Evolutionary conservation across 2,888 invertebrate genomes (phyloP).

Genomic region (Erebia aethiops): DNA sequence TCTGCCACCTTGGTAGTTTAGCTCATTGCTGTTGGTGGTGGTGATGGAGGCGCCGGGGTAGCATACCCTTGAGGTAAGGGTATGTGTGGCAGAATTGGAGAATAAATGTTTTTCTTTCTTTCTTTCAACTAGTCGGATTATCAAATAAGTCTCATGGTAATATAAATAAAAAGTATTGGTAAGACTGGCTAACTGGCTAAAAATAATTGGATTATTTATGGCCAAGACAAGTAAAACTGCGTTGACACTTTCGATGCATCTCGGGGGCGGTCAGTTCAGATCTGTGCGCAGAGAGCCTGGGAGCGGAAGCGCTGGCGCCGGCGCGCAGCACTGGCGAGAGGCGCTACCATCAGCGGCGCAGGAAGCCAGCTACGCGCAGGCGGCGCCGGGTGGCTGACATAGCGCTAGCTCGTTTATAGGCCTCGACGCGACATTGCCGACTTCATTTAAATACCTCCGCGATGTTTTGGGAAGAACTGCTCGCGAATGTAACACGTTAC

Average conservation of each 20-base stretch:
- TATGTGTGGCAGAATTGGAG: too few relatives aligned
- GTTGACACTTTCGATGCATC: neutral
- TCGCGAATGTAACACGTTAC: neutral
- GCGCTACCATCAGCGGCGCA: neutral
- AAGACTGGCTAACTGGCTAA: neutral
- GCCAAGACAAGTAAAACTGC: neutral
- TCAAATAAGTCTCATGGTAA: neutral
- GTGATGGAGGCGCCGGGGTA: too few relatives aligned
- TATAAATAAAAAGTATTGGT: neutral
- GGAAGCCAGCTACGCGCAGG: neutral
- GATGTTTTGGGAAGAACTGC: slow-evolving; percentile 6
- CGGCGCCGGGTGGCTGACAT: neutral
- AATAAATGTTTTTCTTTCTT: too few relatives aligned
- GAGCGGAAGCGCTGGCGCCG: slow-evolving; percentile 15
- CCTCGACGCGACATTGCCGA: neutral
- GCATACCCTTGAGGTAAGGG: too few relatives aligned
- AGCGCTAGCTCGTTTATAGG: neutral
- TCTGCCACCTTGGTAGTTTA: too few relatives aligned
- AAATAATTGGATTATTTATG: neutral
- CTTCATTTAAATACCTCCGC: slow-evolving; percentile 9
- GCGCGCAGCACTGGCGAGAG: neutral
- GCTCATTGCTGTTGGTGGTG: too few relatives aligned
- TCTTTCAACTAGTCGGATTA: too few relatives aligned
- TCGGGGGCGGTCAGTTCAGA: neutral
- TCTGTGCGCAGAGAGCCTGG: slow-evolving; percentile 1